These are phyloP conservation scores for Crotalus viridis DNA, from an alignment of 2,113 vertebrate species.

Conservation along the genomic window DNA sequence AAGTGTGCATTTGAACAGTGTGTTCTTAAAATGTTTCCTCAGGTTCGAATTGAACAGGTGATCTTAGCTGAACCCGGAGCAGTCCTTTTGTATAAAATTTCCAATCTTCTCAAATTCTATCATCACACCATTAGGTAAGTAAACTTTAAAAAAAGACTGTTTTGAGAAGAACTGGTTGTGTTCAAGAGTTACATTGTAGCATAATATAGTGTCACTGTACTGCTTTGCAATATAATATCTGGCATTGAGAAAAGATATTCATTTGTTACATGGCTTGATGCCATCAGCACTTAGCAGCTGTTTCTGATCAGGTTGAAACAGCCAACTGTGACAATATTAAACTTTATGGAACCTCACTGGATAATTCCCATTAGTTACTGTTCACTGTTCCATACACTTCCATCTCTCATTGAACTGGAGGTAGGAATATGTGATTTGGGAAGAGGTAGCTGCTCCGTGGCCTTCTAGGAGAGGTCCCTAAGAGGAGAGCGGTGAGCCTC, in stretches of 20 bases:
- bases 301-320: not conserved
- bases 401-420: not conserved
- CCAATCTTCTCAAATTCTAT: constrained; percentile 97
- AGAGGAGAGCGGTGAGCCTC: not conserved
- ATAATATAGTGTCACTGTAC: not conserved
- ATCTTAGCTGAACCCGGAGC: constrained; percentile 95
- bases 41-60: constrained; percentile 98
- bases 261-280: not conserved
- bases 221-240: not conserved
- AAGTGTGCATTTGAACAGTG: not conserved
- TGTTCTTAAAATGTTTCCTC: constrained; percentile 35
- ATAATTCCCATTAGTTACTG: not conserved
- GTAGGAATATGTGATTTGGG: not conserved
- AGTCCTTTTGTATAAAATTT: constrained; percentile 95
- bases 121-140: constrained; percentile 94
- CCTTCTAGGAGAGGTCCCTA: not conserved
- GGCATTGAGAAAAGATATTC: not conserved
- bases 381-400: not conserved
- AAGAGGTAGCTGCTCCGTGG: not conserved
- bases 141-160: constrained; percentile 3
- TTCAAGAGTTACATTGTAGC: not conserved
- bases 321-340: not conserved
- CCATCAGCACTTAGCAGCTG: not conserved
- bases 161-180: not conserved
- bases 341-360: not conserved